phyloP scores from a whole-genome alignment of 2,797 vertebrate genomes.

The Pteropus rufus region DNA sequence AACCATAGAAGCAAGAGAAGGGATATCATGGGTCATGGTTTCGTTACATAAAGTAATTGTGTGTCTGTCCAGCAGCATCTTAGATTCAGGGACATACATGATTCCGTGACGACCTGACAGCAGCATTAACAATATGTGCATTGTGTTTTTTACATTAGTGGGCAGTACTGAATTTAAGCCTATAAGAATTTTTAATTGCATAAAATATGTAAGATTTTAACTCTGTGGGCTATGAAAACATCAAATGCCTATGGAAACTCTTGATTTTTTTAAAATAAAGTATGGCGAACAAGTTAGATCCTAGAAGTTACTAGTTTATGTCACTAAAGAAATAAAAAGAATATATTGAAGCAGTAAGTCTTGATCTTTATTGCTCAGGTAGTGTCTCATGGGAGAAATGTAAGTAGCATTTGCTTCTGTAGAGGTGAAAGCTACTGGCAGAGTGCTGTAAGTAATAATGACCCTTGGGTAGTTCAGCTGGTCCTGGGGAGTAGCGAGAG shows the following conservation, averaged over 20 bases:
- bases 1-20: not conserved
- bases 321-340: not conserved
- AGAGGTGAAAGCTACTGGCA: not conserved
- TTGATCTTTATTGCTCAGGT: not conserved
- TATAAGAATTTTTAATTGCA: not conserved
- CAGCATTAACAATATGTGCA: not conserved
- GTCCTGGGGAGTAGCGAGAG: not conserved
- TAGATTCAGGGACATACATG: not conserved
- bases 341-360: not conserved
- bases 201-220: not conserved
- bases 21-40: not conserved
- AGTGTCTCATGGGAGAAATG: not conserved
- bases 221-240: not conserved
- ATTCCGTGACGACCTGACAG: not conserved
- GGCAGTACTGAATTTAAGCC: not conserved
- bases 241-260: not conserved
- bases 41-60: not conserved
- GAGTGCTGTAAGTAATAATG: not conserved
- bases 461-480: no score
- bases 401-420: not conserved
- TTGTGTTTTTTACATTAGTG: not conserved
- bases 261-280: not conserved
- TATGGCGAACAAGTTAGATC: not conserved
- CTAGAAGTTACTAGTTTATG: not conserved
- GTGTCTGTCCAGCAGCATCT: not conserved